These are phyloP conservation scores for Thaumetopoea pityocampa DNA, from an alignment of 1,140 invertebrate species.

Conservation along the genomic window DNA sequence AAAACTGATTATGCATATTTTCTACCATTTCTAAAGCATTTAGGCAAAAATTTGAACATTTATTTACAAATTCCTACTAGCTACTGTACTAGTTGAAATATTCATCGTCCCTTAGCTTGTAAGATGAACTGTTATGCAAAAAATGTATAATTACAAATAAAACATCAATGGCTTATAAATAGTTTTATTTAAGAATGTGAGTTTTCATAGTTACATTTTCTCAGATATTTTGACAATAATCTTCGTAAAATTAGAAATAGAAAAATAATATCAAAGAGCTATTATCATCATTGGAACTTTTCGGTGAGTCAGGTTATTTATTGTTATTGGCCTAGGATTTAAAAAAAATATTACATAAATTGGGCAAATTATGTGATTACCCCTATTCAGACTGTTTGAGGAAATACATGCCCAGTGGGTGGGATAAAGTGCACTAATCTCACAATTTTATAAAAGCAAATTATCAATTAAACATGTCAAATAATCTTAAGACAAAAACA, in stretches of 20 bases:
- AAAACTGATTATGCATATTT: too few relatives aligned
- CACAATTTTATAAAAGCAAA: conserved; percentile 34
- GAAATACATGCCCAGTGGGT: conserved; percentile 11
- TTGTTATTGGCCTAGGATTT: conserved; percentile 15
- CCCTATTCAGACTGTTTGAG: conserved; percentile 21
- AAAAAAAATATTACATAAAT: conserved; percentile 2
- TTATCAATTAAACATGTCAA: conserved; percentile 24
- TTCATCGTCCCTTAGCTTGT: too few relatives aligned
- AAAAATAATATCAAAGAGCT: conserved; percentile 75
- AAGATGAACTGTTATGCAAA: conserved; percentile 4
- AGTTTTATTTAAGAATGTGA: conserved; percentile 73
- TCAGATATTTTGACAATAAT: conserved; percentile 66
- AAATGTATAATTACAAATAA: conserved; percentile 30
- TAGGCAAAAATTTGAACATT: too few relatives aligned
- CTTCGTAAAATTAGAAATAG: conserved; percentile 73
- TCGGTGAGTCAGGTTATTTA: conserved; percentile 50
- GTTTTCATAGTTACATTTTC: conserved; percentile 59
- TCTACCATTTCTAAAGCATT: too few relatives aligned
- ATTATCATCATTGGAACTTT: conserved; percentile 61
- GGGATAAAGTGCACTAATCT: conserved; percentile 26
- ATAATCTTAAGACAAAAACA: conserved; percentile 38
- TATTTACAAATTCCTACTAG: too few relatives aligned
- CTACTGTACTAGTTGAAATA: too few relatives aligned
- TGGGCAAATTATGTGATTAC: conserved; percentile 19
- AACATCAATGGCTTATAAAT: conserved; percentile 67